Conservation (phyloP, 2,888 invertebrate species). For the Graphium colonna region DNA sequence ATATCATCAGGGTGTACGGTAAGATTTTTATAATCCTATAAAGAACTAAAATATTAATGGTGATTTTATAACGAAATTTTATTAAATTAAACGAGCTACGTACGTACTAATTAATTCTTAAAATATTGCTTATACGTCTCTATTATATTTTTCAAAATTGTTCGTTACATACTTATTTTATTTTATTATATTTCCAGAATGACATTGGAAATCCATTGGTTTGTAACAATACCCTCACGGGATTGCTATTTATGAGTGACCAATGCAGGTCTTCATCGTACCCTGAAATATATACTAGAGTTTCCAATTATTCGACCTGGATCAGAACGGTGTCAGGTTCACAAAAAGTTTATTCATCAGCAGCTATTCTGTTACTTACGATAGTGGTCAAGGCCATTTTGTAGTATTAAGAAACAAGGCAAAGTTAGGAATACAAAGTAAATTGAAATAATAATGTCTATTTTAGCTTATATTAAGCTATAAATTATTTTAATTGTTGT, state of each 20-base stretch:
- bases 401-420: background rate
- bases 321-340: conserved; percentile 41
- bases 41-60: no score
- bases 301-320: conserved; percentile 50
- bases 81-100: no score
- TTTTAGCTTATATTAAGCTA: background rate
- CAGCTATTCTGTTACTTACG: conserved; percentile 24
- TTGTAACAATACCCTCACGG: conserved; percentile 44
- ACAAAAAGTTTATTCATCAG: conserved; percentile 37
- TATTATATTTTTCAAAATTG: no score
- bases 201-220: conserved; percentile 39
- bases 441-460: background rate
- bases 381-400: conserved; percentile 2
- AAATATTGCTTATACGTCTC: no score
- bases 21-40: no score
- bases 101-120: no score
- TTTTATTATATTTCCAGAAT: conserved; percentile 7
- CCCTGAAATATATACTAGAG: conserved; percentile 52
- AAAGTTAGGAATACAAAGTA: background rate
- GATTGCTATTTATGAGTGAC: conserved; percentile 41
- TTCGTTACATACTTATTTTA: background rate
- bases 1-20: conserved; percentile 45
- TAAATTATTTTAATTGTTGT: background rate
- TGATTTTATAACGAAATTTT: no score
- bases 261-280: conserved; percentile 32